phyloP scores from a whole-genome alignment of 2,797 vertebrate species.

The Urophycis tenuis region DNA sequence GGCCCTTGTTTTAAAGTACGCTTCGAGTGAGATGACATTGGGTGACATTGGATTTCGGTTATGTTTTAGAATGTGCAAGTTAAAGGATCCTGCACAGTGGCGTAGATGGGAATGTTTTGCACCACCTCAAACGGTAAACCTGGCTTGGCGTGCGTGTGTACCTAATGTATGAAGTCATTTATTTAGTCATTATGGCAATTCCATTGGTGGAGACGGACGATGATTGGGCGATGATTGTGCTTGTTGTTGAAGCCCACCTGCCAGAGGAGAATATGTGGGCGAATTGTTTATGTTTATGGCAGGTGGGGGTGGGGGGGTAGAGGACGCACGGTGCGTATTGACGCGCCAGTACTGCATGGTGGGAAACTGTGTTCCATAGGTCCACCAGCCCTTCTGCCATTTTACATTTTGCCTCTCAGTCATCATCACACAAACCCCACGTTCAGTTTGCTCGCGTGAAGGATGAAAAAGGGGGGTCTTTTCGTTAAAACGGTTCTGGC shows the following conservation, averaged over 20 bases:
- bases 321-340: slow-evolving; percentile 27
- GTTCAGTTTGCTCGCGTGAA: slow-evolving; percentile 6
- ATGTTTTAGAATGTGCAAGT: slow-evolving; percentile 17
- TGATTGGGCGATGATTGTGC: background rate
- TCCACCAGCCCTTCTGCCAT: slow-evolving; percentile 58
- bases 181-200: background rate
- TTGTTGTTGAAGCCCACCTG: background rate
- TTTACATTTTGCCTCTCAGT: slow-evolving; percentile 45
- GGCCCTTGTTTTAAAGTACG: slow-evolving; percentile 8
- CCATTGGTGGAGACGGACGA: background rate
- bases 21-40: slow-evolving; percentile 57
- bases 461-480: slow-evolving; percentile 21
- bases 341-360: slow-evolving; percentile 52
- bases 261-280: slow-evolving; percentile 42
- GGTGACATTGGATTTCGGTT: slow-evolving; percentile 63
- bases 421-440: background rate
- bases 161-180: background rate
- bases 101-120: background rate
- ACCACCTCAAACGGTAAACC: background rate
- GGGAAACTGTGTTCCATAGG: slow-evolving; percentile 61
- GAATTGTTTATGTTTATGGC: slow-evolving; percentile 56
- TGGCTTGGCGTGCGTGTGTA: background rate
- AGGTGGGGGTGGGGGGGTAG: slow-evolving; percentile 25
- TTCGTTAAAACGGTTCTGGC: slow-evolving; percentile 36
- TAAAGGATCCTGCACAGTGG: background rate